Base-by-base conservation (phyloP, 2,797 vertebrate species). In the Eutrigla gurnardus region DNA sequence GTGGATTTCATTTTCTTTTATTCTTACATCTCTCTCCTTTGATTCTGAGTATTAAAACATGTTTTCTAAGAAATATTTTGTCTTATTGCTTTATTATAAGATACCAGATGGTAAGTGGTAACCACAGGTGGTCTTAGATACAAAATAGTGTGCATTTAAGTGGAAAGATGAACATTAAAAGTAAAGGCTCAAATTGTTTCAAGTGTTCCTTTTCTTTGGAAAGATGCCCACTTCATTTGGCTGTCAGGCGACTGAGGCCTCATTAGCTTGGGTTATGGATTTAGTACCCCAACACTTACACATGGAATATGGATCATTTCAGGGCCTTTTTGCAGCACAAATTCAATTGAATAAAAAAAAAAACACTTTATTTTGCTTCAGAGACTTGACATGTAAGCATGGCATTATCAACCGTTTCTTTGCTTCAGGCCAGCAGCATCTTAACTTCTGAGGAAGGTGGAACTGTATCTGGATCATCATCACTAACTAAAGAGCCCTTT, bases 51-150 rank as follows among this genome's bases (percentile, higher is more conserved):
- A 69, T 73, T 57, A 52, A 54, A 49, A 62, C 65, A 12, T n/a
- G n/a, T 71, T 43, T 67, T 39, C 7, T 25, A 63, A 75, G 66
- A 74, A 72, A 62, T 46, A 47, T 14, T 25, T 50, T 62, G 25
- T 40, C 11, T 55, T 3, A 43, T 11, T 61, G n/a, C 7, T 39
- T 60, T 65, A 7, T 63, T 45, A 42, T 3, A 50, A 4, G 1
- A 52, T 40, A 52, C 32, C 7, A 5, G 1, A 35, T 33, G 3
- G 5, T 54, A 7, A 35, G 32, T 55, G 33, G 53, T 17, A 36
- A 36, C 14, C 53, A 15, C 33, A 35, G n/a, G 18, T 50, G n/a
- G 47, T 49, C 25, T n/a, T n/a, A n/a, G n/a, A 14, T 53, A 14
- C 32, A n/a, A 3, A 58, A 25, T 25, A 25, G 3, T 7, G 8